A percentile compares a stretch with the other conserved stretches of the same genome.
Conservation (phyloP, 2,888 invertebrate genomes). For the Nomada ruficornis region DNA sequence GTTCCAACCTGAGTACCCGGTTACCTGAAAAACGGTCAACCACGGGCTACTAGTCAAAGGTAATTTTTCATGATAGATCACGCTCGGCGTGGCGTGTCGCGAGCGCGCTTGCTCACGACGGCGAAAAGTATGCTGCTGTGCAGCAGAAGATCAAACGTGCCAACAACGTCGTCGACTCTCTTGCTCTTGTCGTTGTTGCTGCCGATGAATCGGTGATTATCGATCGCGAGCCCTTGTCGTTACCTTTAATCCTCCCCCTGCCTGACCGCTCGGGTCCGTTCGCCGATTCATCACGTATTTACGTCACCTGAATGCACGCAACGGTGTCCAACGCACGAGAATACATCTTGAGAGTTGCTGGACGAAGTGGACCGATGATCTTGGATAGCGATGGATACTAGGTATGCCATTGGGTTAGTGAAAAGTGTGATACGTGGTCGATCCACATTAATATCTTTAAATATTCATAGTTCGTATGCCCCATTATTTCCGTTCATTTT, state of each 20-base stretch:
- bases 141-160: slow-evolving; percentile 83
- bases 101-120: slow-evolving; percentile 75
- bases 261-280: slow-evolving; percentile 27
- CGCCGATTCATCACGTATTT: slow-evolving; percentile 29
- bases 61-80: slow-evolving; percentile 84
- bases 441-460: too few relatives aligned
- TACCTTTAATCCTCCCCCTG: slow-evolving; percentile 52
- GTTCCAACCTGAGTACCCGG: slow-evolving; percentile 73
- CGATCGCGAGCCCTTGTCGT: slow-evolving; percentile 48
- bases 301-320: slow-evolving; percentile 25
- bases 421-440: too few relatives aligned
- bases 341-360: neutral
- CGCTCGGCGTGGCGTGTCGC: slow-evolving; percentile 80
- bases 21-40: slow-evolving; percentile 76
- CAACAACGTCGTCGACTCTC: slow-evolving; percentile 69
- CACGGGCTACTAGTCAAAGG: slow-evolving; percentile 81
- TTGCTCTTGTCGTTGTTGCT: slow-evolving; percentile 54
- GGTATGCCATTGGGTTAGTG: too few relatives aligned
- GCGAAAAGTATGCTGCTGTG: slow-evolving; percentile 78
- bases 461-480: too few relatives aligned
- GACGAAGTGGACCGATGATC: slow-evolving; percentile 21
- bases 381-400: neutral
- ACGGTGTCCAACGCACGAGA: slow-evolving; percentile 1
- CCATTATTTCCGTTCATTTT: too few relatives aligned
- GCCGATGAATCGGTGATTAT: slow-evolving; percentile 58